Base-by-base conservation (phyloP, 2,888 invertebrate genomes). In the Plebejus melissa region DNA sequence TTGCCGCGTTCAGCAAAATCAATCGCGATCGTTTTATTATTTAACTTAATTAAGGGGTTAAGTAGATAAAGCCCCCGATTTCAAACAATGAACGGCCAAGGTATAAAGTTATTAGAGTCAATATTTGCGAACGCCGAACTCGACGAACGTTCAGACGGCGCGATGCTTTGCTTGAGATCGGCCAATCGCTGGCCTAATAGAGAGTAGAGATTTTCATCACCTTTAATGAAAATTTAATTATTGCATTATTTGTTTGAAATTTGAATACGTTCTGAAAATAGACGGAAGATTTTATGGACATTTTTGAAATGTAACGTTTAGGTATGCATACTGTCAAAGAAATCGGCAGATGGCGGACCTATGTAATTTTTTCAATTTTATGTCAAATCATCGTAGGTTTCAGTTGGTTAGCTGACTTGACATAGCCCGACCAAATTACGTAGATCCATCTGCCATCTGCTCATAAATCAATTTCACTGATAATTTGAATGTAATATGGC, bases 21-120 rank as follows among this genome's bases (percentile, higher is more conserved):
- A 65, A 65, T 32, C 65, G 11, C 13, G 28, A 60, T 60, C 65
- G 13, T 65, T 32, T 65, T 65, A 65, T 65, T 65, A 65, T 65
- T 65, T 13, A 65, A 65, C 13, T 28, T 28, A 32, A 32, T 65
- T 65, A 16, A 32, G 65, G 13, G 16, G 65, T 65, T 65, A 16
- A 32, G 32, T 65, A 60, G 28, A 60, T 32, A 65, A 11, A 32
- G 32, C 13, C 32, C 36, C 5, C 28, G 65, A 32, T 65, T 65
- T 32, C 60, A 22, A 60, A 28, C 32, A 32, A 65, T 32, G 32
- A 65, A 65, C 65, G 32, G 60, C 60, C 58, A 28, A 60, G 60
- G 28, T 60, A 60, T 32, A 65, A 65, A 65, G 65, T 36, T 16
- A 36, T 65, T 32, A 65, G 1, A 65, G 32, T 65, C 65, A 65